phyloP scores from a whole-genome alignment of 2,888 invertebrate species.

The Biston betularia region DNA sequence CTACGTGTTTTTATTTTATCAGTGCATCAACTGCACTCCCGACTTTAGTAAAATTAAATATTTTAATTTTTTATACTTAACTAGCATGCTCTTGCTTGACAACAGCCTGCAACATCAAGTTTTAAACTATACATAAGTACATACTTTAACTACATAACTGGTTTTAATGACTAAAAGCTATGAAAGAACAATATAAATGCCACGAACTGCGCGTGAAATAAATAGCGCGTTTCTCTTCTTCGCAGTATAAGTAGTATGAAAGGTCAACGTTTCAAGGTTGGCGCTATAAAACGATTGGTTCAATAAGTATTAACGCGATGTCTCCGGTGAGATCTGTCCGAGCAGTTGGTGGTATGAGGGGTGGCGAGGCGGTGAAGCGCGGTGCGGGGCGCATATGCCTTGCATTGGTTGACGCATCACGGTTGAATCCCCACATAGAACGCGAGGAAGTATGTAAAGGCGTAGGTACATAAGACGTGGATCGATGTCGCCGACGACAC shows the following conservation, averaged over 20 bases:
- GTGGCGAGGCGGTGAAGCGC: constrained; percentile 47
- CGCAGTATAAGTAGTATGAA: constrained; percentile 45
- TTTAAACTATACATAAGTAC: no score
- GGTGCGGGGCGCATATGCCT: constrained; percentile 72
- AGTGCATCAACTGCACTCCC: neutral
- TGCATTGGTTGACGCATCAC: constrained; percentile 83
- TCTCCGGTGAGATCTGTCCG: constrained; percentile 56
- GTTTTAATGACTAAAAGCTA: constrained; percentile 4
- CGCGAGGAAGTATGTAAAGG: constrained; percentile 80
- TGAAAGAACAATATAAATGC: constrained; percentile 22
- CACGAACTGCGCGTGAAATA: constrained; percentile 40
- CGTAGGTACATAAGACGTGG: constrained; percentile 75
- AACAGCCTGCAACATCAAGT: neutral
- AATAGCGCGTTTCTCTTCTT: constrained; percentile 47
- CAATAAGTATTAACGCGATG: constrained; percentile 55
- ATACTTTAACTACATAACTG: neutral
- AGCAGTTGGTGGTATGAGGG: constrained; percentile 50
- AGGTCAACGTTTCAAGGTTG: constrained; percentile 69
- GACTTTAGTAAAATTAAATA: neutral
- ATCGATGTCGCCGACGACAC: constrained; percentile 79
- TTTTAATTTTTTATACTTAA: neutral
- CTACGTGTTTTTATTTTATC: no score
- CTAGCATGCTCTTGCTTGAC: neutral
- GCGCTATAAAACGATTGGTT: constrained; percentile 59
- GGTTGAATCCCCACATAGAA: constrained; percentile 82